These are phyloP conservation scores for Malurus cyaneus DNA, from an alignment of 2,113 vertebrate species.

Conservation along the genomic window DNA sequence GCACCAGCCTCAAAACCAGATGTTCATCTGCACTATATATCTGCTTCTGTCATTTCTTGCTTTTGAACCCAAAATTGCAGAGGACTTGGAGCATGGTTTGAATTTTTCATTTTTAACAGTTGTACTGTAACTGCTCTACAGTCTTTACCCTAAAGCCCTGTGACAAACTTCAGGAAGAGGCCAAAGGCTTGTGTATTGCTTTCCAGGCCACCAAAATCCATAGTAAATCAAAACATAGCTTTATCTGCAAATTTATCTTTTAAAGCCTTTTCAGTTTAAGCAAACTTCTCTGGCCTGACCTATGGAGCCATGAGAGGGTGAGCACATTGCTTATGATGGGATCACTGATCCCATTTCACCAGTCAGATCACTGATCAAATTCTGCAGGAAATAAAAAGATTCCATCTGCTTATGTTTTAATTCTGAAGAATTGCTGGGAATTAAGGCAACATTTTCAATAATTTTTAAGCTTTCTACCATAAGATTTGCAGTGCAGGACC, in stretches of 20 bases:
- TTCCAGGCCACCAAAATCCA: neutral
- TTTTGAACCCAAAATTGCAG: neutral
- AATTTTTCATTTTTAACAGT: neutral
- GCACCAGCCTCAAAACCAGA: neutral
- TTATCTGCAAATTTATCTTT: neutral
- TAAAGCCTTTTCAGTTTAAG: neutral
- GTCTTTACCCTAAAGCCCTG: neutral
- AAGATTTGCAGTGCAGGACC: neutral
- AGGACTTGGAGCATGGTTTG: neutral
- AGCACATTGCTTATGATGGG: neutral
- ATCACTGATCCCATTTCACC: neutral
- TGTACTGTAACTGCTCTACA: neutral
- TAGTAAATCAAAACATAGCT: neutral
- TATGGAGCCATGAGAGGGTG: neutral
- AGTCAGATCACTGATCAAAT: fast-evolving
- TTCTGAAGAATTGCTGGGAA: neutral
- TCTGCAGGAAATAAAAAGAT: neutral
- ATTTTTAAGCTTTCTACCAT: neutral
- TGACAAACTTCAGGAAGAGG: neutral
- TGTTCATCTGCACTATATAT: neutral
- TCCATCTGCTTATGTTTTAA: neutral
- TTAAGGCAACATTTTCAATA: neutral
- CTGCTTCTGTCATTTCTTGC: neutral
- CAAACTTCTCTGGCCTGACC: neutral
- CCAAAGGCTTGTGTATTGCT: neutral